Base-by-base conservation (phyloP, 2,888 invertebrate species). In the Temnothorax unifasciatus region DNA sequence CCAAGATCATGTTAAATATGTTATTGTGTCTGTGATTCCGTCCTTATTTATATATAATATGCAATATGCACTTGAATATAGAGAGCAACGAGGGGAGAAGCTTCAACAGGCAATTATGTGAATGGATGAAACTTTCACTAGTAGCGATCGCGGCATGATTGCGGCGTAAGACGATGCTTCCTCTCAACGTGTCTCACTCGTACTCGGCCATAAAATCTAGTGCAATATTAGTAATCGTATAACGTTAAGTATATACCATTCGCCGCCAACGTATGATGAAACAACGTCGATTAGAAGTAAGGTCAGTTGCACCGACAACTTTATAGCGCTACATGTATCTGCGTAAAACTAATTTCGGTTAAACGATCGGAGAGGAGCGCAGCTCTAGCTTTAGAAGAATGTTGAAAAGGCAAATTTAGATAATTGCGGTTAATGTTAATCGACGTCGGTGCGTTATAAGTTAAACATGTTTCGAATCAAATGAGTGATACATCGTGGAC, bases 141-240 rank as follows among this genome's bases (percentile, higher is more conserved):
- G 38, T 76, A 29, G 13, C 25, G 18, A 57, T 41, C 44, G 54
- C 4, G 41, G 5, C 54, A 57, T 18, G 69, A 68, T 76, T 18
- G 29, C 25, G 29, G 29, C 64, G 69, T 41, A 50, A 52, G n/a
- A 44, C 44, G 29, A 79, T 57, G 54, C 77, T 79, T 74, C 57
- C 50, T 81, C 29, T 63, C 81, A 77, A 64, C 18, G 29, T 82
- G 79, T 64, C n/a, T 52, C 41, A 50, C 61, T 63, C 29, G 77
- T 77, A 79, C 82, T 61, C 61, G 63, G 76, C 79, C 82, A 77
- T 82, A 77, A 68, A 47, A 82, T 82, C 59, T 82, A 79, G 66
- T 83, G 82, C 66, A 81, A 83, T 83, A 68, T 82, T 82, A 81
- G 83, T 59, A 61, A 71, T 81, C 13, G 21, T 81, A 81, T 47